Percentiles rank a stretch among this genome's conserved stretches.
phyloP scores from a whole-genome alignment of 1,140 invertebrate species.

The Drosophila suzukii region DNA sequence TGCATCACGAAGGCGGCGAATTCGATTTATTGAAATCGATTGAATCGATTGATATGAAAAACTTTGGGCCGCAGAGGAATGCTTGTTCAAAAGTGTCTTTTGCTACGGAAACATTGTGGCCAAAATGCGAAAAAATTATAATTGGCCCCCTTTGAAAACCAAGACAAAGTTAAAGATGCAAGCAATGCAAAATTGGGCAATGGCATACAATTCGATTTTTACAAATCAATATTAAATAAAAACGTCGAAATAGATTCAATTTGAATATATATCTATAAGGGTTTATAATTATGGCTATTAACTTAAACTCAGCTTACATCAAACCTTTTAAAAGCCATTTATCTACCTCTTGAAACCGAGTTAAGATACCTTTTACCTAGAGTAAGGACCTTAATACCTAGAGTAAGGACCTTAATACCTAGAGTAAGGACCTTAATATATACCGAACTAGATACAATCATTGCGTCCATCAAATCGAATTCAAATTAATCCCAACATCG shows the following conservation, averaged over 20 bases:
- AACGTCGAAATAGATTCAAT: too few species aligned
- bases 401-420: too few species aligned
- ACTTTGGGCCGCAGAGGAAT: conserved; percentile 7
- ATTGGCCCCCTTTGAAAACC: neutral
- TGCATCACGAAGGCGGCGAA: conserved; percentile 51
- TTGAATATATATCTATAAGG: too few species aligned
- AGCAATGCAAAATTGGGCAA: too few species aligned
- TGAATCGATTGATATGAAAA: conserved; percentile 38
- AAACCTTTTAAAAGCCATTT: neutral
- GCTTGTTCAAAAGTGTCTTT: conserved; percentile 9
- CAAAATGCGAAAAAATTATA: conserved; percentile 2
- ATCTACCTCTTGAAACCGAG: neutral
- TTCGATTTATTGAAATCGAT: conserved; percentile 57
- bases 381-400: too few species aligned
- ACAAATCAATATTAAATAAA: too few species aligned
- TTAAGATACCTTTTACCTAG: too few species aligned
- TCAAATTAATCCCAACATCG: conserved; percentile 1
- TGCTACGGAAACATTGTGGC: conserved; percentile 2
- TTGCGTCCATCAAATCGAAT: neutral
- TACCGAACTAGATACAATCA: neutral
- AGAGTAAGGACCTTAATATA: too few species aligned
- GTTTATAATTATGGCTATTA: too few species aligned
- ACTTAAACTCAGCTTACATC: too few species aligned
- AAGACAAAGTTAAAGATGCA: too few species aligned
- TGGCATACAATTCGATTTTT: too few species aligned